phyloP scores from a whole-genome alignment of 1,140 invertebrate genomes.

The Drosophila nikananu region DNA sequence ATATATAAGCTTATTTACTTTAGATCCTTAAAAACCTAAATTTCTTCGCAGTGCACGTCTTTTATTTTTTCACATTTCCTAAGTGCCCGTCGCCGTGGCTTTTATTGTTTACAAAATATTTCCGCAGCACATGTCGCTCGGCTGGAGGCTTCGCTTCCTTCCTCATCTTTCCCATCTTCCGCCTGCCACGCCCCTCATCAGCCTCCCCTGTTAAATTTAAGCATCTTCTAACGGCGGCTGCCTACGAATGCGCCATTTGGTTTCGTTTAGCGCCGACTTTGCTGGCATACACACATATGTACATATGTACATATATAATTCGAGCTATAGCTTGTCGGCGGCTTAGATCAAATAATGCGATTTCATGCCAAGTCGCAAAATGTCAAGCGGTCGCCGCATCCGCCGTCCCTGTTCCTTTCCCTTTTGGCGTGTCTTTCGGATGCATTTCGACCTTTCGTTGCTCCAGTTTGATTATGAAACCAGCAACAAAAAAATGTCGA shows the following conservation, averaged over 20 bases:
- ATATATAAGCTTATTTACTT: neutral
- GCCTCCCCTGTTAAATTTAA: neutral
- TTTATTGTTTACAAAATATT: conserved; percentile 72
- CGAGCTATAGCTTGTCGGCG: conserved; percentile 45
- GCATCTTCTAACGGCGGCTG: conserved; percentile 29
- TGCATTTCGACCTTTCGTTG: conserved; percentile 76
- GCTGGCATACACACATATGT: neutral
- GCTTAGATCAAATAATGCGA: conserved; percentile 84
- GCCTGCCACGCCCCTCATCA: conserved; percentile 8
- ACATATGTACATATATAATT: neutral
- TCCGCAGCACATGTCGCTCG: conserved; percentile 78
- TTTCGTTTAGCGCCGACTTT: conserved; percentile 71
- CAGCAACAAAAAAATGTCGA: conserved; percentile 16
- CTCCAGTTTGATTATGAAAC: conserved; percentile 75
- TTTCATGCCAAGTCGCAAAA: conserved; percentile 84
- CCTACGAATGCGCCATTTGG: conserved; percentile 74
- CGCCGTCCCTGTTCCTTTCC: conserved; percentile 19
- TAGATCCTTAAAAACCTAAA: neutral
- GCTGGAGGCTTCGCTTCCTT: conserved; percentile 44
- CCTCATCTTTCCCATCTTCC: conserved; percentile 28
- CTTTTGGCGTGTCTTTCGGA: conserved; percentile 9
- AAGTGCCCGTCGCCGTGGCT: conserved; percentile 20
- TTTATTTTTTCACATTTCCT: conserved; percentile 39
- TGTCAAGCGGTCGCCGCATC: conserved; percentile 76
- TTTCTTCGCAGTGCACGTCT: conserved; percentile 11